A percentile compares a stretch with the other conserved stretches of the same genome.
Conservation (phyloP, 2,113 vertebrate genomes). For the Sapayoa aenigma region DNA sequence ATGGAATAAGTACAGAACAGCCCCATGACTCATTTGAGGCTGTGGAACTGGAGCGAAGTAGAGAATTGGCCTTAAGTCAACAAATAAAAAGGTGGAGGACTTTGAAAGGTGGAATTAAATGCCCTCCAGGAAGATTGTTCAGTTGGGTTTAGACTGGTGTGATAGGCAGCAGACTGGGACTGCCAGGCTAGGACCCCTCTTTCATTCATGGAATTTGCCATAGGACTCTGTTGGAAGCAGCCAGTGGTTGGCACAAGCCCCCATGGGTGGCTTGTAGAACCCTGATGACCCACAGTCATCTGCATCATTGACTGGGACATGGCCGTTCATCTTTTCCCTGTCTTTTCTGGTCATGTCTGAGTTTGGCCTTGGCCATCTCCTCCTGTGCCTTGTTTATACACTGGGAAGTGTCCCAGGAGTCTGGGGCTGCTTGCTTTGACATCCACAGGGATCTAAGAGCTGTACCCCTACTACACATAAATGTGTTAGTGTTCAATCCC, state of each 20-base stretch:
- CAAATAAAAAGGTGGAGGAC: not conserved
- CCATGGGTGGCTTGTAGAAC: fast-evolving
- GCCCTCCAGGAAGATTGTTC: not conserved
- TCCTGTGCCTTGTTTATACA: not conserved
- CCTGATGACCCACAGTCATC: not conserved
- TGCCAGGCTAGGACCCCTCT: not conserved
- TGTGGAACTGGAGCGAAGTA: not conserved
- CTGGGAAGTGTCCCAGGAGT: not conserved
- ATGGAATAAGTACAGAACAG: not conserved
- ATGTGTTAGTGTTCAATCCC: not conserved
- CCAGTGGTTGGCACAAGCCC: not conserved
- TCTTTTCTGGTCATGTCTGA: not conserved
- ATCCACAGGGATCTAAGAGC: not conserved
- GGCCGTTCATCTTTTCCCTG: not conserved
- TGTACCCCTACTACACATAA: not conserved
- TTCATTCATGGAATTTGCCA: not conserved
- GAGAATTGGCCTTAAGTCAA: not conserved
- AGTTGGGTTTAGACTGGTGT: not conserved
- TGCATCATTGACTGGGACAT: not conserved
- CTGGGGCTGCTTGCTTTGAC: not conserved
- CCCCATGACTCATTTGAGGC: not conserved
- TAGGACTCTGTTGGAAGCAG: not conserved
- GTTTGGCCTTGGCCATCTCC: not conserved
- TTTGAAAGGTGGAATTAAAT: slow-evolving; percentile 25
- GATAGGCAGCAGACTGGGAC: not conserved